These are phyloP conservation scores for Myodes glareolus DNA, from an alignment of 2,113 vertebrate genomes.

Conservation along the genomic window DNA sequence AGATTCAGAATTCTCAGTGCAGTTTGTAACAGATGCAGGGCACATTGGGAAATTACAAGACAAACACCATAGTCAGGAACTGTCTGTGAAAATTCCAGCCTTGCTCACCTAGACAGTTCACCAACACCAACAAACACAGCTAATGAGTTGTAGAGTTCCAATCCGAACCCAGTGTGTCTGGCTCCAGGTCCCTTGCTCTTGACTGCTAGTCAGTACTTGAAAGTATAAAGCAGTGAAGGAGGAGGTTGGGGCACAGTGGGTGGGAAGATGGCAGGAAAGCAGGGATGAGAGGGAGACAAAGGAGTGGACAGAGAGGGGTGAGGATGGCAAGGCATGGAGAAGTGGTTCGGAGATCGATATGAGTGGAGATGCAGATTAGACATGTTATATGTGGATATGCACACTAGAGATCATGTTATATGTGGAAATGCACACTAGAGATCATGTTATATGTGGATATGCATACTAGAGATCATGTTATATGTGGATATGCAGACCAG, in stretches of 20 bases:
- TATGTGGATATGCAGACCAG: not conserved
- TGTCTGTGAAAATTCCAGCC: not conserved
- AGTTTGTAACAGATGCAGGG: not conserved
- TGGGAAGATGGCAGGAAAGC: not conserved
- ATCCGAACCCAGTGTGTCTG: not conserved
- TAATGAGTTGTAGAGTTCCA: not conserved
- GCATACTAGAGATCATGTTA: not conserved
- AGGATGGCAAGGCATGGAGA: not conserved
- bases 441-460: not conserved
- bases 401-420: not conserved
- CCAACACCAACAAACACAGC: not conserved
- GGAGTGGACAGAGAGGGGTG: not conserved
- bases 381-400: too few relatives aligned
- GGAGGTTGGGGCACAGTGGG: not conserved
- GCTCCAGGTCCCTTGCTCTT: not conserved
- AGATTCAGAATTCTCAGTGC: not conserved
- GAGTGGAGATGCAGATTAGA: not conserved
- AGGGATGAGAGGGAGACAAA: not conserved
- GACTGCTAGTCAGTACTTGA: not conserved
- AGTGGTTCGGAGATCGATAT: not conserved
- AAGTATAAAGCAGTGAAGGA: not conserved
- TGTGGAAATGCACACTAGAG: not conserved
- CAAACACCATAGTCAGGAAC: not conserved
- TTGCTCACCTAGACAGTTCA: not conserved
- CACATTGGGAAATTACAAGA: not conserved